Evolutionary conservation across 2,888 invertebrate genomes (phyloP).

Genomic region (Trachelus stipa): DNA sequence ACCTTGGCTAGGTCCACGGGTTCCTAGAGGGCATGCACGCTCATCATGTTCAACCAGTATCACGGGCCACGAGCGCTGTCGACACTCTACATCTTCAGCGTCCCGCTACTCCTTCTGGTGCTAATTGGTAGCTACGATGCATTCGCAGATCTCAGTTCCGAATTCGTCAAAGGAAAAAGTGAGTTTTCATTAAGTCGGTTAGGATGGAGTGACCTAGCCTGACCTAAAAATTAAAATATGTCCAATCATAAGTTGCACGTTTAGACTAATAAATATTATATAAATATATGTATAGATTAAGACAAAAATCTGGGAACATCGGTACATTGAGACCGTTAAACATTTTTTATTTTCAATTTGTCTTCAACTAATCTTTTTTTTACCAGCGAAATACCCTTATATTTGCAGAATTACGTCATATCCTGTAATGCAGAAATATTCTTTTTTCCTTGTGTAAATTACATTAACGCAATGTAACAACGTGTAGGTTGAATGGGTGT

Average conservation of each 20-base stretch:
- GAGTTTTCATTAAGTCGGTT: conserved; percentile 65
- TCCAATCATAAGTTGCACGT: no score
- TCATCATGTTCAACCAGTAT: conserved; percentile 63
- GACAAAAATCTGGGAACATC: conserved; percentile 30
- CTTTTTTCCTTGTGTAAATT: no score
- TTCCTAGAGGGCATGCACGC: conserved; percentile 61
- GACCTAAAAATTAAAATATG: no score
- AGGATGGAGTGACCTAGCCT: no score
- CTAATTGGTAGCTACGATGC: conserved; percentile 51
- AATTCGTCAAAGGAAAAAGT: conserved; percentile 85
- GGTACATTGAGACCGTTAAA: neutral
- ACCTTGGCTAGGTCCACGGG: conserved; percentile 49
- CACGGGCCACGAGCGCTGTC: conserved; percentile 58
- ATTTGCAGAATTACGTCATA: no score
- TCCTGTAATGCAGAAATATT: no score
- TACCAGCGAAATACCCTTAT: no score
- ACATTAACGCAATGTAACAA: neutral
- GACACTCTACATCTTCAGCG: conserved; percentile 47
- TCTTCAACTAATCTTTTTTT: no score
- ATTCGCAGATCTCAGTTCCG: conserved; percentile 68
- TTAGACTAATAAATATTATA: neutral
- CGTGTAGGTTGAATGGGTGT: neutral
- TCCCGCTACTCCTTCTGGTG: conserved; percentile 44
- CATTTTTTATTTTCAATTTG: no score
- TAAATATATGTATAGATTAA: conserved; percentile 9